phyloP scores from a whole-genome alignment of 2,113 vertebrate species.

The Peromyscus maniculatus region DNA sequence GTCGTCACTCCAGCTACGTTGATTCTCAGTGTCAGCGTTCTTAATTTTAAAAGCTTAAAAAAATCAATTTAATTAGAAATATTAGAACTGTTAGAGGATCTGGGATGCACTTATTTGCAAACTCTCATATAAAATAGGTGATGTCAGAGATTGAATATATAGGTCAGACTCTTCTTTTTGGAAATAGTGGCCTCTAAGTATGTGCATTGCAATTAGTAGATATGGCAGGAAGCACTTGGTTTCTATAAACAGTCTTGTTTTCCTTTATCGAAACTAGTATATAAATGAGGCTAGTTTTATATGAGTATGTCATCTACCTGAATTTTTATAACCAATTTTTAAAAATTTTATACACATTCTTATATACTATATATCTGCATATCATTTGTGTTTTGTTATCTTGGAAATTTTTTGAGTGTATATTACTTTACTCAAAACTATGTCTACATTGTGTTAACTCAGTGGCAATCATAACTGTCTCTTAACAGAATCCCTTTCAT shows the following conservation, averaged over 20 bases:
- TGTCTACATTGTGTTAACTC: background rate
- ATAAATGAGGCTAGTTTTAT: background rate
- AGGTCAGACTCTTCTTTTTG: background rate
- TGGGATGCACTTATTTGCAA: background rate
- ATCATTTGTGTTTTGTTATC: background rate
- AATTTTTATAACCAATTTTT: background rate
- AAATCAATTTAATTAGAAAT: background rate
- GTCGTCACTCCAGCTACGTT: background rate
- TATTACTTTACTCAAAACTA: background rate
- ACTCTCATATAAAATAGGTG: background rate
- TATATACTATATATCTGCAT: background rate
- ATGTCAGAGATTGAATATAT: background rate
- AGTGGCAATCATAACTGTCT: background rate
- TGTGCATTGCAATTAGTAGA: background rate
- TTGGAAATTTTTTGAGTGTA: background rate
- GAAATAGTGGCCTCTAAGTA: background rate
- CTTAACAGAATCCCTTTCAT: constrained; percentile 16
- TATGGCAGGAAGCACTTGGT: background rate
- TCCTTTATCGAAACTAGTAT: background rate
- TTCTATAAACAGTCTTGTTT: background rate
- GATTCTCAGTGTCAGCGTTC: background rate
- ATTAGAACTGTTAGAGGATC: background rate
- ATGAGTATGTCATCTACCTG: background rate
- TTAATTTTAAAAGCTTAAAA: background rate
- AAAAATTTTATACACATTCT: background rate